Evolutionary conservation across 2,113 vertebrate genomes (phyloP).

Genomic region (Scortum barcoo): DNA sequence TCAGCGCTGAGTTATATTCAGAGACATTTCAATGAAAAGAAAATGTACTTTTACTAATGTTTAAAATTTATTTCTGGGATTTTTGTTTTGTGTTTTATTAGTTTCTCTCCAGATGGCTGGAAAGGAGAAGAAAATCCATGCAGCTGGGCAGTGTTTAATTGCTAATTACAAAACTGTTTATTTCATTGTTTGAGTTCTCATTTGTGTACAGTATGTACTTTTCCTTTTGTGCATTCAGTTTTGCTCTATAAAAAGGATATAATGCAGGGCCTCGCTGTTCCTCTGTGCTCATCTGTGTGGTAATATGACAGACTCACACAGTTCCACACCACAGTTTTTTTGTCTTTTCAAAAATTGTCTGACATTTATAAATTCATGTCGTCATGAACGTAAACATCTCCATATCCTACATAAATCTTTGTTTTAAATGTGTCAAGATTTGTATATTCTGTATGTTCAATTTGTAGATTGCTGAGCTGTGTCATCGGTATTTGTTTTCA

Average conservation of each 20-base stretch:
- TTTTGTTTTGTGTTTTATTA: conserved; percentile 3
- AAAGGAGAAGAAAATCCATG: conserved; percentile 1
- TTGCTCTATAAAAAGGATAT: not conserved
- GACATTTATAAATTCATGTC: not conserved
- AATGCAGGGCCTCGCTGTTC: not conserved
- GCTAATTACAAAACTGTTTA: not conserved
- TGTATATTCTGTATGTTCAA: not conserved
- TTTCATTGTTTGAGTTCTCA: not conserved
- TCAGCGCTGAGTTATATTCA: not conserved
- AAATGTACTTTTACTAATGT: not conserved
- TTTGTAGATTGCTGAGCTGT: not conserved
- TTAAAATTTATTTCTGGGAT: not conserved
- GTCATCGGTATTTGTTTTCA: conserved; percentile 14
- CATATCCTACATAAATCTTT: not conserved
- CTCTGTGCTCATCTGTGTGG: not conserved
- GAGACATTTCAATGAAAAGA: not conserved
- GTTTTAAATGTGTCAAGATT: not conserved
- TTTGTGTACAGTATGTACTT: not conserved
- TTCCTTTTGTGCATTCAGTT: not conserved
- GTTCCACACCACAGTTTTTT: not conserved
- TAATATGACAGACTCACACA: not conserved
- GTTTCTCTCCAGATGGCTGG: not conserved
- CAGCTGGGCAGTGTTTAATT: not conserved
- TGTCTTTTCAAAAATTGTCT: not conserved
- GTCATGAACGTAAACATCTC: not conserved